Evolutionary conservation across 2,113 vertebrate genomes (phyloP).

Genomic region (Hippocampus abdominalis): DNA sequence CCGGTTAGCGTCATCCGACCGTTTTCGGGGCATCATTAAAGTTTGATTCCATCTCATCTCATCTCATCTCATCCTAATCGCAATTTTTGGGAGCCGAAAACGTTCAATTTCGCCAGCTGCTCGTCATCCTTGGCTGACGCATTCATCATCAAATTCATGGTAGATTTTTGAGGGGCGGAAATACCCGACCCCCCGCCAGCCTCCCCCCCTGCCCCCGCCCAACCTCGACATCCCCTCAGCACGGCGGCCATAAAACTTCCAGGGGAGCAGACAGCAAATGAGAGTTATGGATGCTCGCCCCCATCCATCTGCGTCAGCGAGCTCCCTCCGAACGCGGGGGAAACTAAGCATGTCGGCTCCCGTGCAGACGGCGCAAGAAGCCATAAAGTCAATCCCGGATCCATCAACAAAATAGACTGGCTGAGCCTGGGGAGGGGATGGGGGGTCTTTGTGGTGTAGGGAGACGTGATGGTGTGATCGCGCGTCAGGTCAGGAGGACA

Average conservation of each 20-base stretch:
- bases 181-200: slow-evolving; percentile 4
- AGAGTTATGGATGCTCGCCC: slow-evolving; percentile 55
- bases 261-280: slow-evolving; percentile 29
- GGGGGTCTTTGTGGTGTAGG: slow-evolving; percentile 46
- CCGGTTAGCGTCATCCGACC: slow-evolving; percentile 9
- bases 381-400: slow-evolving; percentile 64
- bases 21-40: slow-evolving; percentile 21
- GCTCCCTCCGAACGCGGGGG: slow-evolving; percentile 43
- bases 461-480: slow-evolving; percentile 9
- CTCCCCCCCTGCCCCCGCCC: neutral
- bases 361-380: slow-evolving; percentile 50
- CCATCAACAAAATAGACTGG: slow-evolving; percentile 64
- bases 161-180: slow-evolving; percentile 8
- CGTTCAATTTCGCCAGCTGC: slow-evolving; percentile 11
- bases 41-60: slow-evolving; percentile 12
- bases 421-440: slow-evolving; percentile 32
- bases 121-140: slow-evolving; percentile 12
- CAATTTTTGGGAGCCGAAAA: slow-evolving; percentile 10
- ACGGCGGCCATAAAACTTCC: slow-evolving; percentile 36
- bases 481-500: slow-evolving; percentile 25
- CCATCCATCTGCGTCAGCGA: slow-evolving; percentile 53
- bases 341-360: slow-evolving; percentile 59
- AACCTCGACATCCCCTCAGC: slow-evolving; percentile 31
- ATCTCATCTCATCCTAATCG: slow-evolving; percentile 12
- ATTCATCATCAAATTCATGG: slow-evolving; percentile 14